Evolutionary conservation across 2,888 invertebrate genomes (phyloP), one percentile per base, ranked within the genome.

Genomic region (Sialis lutaria): DNA sequence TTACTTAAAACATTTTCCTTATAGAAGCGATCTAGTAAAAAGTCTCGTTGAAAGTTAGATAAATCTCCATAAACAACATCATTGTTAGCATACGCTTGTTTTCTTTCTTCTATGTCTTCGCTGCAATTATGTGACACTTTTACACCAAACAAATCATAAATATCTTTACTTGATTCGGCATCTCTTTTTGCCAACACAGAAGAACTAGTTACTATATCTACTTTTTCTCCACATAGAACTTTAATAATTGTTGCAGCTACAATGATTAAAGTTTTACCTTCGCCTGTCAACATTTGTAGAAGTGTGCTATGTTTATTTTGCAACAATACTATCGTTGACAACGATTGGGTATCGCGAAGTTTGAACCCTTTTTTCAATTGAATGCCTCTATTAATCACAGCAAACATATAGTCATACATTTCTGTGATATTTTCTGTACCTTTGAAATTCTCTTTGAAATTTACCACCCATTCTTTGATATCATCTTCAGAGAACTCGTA

Each of bases 201-300:
- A 2, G 59, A 59, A 40, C 60, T 61, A 6, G 63, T 64, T 46
- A 64, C 54, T 7, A 64, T 54, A 49, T 64, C 59, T 2, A 60
- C 56, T 40, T 53, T 54, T 33, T 56, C 50, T 1, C 58, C 56
- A 13, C 48, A 51, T 6, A 60, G 49, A 4, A 56, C 57, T 47
- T 55, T 56, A 13, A 60, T 52, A 5, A 58, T 56, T 4, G 63
- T 57, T 1, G 58, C 48, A 5, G 58, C 52, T 8, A 58, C 56
- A 5, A 64, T 58, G 37, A 64, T 59, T 33, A 55, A 52, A 0
- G 63, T 57, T 50, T 64, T 64, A 33, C 64, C 64, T 53, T 65
- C 64, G 2, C 65, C 65, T 7, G 64, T 65, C 34, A 56, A 53
- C 6, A 64, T 56, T 50, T 64, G 60, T 7, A 58, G 50, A 34